phyloP scores from a whole-genome alignment of 2,797 vertebrate species.

The Semaprochilodus insignis region DNA sequence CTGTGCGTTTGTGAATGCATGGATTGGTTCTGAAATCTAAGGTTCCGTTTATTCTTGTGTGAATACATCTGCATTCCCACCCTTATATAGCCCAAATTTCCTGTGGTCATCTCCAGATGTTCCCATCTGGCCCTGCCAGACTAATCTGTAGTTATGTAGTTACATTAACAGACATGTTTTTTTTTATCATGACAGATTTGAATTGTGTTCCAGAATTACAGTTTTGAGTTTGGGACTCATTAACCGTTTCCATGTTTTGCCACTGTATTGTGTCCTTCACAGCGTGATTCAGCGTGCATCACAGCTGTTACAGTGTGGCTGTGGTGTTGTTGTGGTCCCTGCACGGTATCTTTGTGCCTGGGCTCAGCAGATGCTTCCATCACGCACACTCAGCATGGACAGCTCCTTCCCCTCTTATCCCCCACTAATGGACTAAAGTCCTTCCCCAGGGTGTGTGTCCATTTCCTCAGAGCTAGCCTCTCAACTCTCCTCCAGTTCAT shows the following conservation, averaged over 20 bases:
- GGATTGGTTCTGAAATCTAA: too few relatives aligned
- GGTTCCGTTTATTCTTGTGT: too few relatives aligned
- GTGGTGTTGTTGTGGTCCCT: constrained; percentile 10
- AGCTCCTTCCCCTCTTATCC: constrained; percentile 35
- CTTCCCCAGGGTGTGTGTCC: constrained; percentile 31
- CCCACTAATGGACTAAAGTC: constrained; percentile 47
- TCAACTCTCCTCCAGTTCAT: background rate
- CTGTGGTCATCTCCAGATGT: too few relatives aligned
- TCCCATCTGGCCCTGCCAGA: too few relatives aligned
- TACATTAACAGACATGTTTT: too few relatives aligned
- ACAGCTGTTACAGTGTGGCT: background rate
- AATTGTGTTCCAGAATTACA: too few relatives aligned
- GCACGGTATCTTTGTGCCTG: constrained; percentile 28
- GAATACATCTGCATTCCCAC: too few relatives aligned
- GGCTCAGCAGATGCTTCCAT: constrained; percentile 45
- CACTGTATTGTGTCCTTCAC: background rate
- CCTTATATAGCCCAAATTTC: too few relatives aligned
- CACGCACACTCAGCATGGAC: constrained; percentile 29
- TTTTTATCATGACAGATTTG: too few relatives aligned
- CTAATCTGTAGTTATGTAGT: too few relatives aligned
- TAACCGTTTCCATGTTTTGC: background rate
- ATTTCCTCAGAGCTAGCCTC: constrained; percentile 39
- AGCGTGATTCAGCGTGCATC: background rate
- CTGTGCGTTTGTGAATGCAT: too few relatives aligned
- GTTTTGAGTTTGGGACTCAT: background rate